Conservation (phyloP, 2,113 vertebrate genomes). For the Electrona antarctica region DNA sequence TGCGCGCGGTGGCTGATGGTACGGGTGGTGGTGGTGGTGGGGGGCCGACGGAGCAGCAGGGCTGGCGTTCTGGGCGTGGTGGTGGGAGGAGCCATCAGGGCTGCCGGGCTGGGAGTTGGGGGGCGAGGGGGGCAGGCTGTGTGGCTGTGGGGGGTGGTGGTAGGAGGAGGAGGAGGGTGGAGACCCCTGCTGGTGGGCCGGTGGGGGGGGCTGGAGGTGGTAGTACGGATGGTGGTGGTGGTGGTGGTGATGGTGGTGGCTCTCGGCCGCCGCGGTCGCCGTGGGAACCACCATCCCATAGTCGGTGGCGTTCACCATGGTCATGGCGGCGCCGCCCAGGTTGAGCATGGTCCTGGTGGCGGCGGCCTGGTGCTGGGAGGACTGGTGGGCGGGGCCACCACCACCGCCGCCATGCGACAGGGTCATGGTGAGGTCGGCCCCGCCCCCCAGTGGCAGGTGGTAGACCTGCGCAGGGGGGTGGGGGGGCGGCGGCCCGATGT, state of each 20-base stretch:
- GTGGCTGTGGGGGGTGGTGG: conserved; percentile 69
- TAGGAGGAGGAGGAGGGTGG: conserved; percentile 75
- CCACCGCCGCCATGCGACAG: conserved; percentile 70
- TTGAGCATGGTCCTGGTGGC: conserved; percentile 81
- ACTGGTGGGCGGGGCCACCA: too few relatives aligned
- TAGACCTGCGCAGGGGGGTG: conserved; percentile 78
- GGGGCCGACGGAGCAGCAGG: conserved; percentile 61
- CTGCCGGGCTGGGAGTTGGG: conserved; percentile 92
- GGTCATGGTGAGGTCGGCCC: conserved; percentile 77
- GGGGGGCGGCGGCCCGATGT: conserved; percentile 73
- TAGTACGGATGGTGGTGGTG: conserved; percentile 69
- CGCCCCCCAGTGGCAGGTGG: conserved; percentile 79
- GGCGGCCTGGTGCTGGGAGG: background rate
- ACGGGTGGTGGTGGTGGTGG: conserved; percentile 66
- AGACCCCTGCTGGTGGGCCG: conserved; percentile 37
- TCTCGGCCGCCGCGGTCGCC: conserved; percentile 64
- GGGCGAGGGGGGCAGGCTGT: conserved; percentile 88
- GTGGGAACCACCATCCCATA: conserved; percentile 28
- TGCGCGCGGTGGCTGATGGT: conserved; percentile 68
- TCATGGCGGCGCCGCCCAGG: conserved; percentile 73
- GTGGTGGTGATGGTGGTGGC: conserved; percentile 77
- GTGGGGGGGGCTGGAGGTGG: conserved; percentile 79
- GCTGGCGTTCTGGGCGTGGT: conserved; percentile 48
- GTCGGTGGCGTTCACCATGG: conserved; percentile 50
- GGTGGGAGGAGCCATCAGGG: conserved; percentile 81